Base-by-base conservation (phyloP, 2,797 vertebrate genomes). In the Taenioides sp. region DNA sequence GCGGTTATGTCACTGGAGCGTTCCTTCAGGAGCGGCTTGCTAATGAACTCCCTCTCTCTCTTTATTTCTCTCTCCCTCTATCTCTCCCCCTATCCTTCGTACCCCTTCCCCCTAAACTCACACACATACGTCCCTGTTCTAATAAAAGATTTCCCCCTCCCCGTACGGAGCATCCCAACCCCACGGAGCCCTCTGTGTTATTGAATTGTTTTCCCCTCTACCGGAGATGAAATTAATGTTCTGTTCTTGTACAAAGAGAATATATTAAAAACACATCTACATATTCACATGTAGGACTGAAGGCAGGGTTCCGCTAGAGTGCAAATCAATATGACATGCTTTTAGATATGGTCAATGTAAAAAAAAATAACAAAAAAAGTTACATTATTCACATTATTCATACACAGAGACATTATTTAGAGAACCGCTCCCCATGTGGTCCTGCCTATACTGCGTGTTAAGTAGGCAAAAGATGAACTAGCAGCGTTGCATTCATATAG, bases 1-100 rank as follows among this genome's bases (percentile, higher is more conserved):
- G 80, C 79, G 82, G 82, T 86, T 83, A 83, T 84, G 84, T 85
- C 82, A 77, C 72, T 60, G 79, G 77, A 84, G 76, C 72, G 66
- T 85, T 87, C 67, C 81, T 83, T 73, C 31, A 37, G 4, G 60
- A 84, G 82, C 74, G 72, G 73, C 72, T 75, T 37, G 68, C 78
- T 89, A 88, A 89, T 89, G 83, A 84, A 90, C 83, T 87, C 72
- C 12, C 6, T 34, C 57, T 18, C 75, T 22, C 14, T 47, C 62
- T 61, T 43, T 43, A 43, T 43, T 14, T 43, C 40, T 3, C 75
- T 22, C 14, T 47, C 62, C 57, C 83, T 87, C 74, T 7, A 2
- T 60, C 57, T 27, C 72, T 22, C 6, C 23, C 59, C 52, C 69
- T 64, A 74, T 67, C 67, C 72, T 70, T 71, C 57, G 58, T 10